Base-by-base conservation (phyloP, 2,797 vertebrate species). In the Alectoris magna region DNA sequence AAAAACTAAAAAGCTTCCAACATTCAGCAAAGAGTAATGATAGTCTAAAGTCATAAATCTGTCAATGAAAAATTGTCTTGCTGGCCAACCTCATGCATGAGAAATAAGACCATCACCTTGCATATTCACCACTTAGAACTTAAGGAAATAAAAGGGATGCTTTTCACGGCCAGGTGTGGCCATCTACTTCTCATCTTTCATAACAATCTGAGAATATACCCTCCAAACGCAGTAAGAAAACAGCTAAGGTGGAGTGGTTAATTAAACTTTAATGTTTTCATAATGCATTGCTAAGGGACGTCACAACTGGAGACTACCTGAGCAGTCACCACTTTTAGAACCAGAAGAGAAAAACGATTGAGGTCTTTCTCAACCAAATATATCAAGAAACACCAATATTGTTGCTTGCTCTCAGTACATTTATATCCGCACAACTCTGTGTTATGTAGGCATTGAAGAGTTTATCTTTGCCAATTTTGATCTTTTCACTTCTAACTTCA, bases 211-310 rank as follows among this genome's bases (percentile, higher is more conserved):
- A 66, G 46, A 78, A 55, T 11, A 29, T 2, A 27, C 56, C 13
- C 46, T 72, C 51, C 1, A 5, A 81, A 62, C 19, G 49, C 43
- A 48, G 38, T 76, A 41, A 74, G 49, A 70, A 36, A 48, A 29
- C 11, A 49, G 23, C 11, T 53, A 43, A 87, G 17, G 64, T 72
- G 51, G 13, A 70, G 71, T 0, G 2, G 14, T 81, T 70, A 88
- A 60, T 60, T 55, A 41, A 67, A 51, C n/a, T 70, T 72, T 92
- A 87, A 49, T 94, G 67, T 87, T 93, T 91, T 92, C 60, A 27
- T 8, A 39, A 26, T 7, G 3, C 0, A 9, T 86, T 88, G 76
- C 93, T 91, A 92, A 73, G 75, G 39, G 73, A 90, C 70, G 36
- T 60, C 80, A 84, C 59, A 93, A 67, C 26, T 4, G 59, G 31